These are phyloP conservation scores for Metacarcinus magister DNA, from an alignment of 2,888 invertebrate genomes.

Conservation along the genomic window DNA sequence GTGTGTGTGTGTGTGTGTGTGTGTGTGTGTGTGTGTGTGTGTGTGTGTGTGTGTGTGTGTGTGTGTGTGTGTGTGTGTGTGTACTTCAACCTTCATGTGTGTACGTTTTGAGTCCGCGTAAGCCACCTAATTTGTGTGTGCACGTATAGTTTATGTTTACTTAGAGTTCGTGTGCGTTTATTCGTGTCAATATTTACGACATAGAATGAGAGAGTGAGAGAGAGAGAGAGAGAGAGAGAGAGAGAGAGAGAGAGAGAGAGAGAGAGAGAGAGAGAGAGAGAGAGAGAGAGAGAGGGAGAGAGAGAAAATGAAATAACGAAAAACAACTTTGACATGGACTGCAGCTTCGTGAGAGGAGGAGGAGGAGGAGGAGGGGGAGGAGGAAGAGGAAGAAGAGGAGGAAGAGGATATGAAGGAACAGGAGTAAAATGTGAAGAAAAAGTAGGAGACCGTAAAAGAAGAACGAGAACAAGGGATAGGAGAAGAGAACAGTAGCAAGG, in stretches of 20 bases:
- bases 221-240: slow-evolving; percentile 15
- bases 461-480: not conserved
- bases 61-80: not conserved
- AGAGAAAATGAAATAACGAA: not conserved
- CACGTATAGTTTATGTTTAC: too few species aligned
- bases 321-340: not conserved
- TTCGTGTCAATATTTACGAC: too few species aligned
- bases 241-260: slow-evolving; percentile 26
- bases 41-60: not conserved
- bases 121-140: too few species aligned
- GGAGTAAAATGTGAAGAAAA: not conserved
- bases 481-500: not conserved
- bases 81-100: not conserved
- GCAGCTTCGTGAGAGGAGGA: not conserved
- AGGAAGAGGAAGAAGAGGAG: too few species aligned
- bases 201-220: not conserved
- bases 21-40: too few species aligned
- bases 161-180: too few species aligned
- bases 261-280: slow-evolving; percentile 26
- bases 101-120: too few species aligned
- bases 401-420: not conserved
- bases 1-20: too few species aligned
- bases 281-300: not conserved
- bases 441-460: not conserved
- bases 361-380: too few species aligned